Evolutionary conservation across 2,888 invertebrate genomes (phyloP).

Genomic region (Oscheius sp.): DNA sequence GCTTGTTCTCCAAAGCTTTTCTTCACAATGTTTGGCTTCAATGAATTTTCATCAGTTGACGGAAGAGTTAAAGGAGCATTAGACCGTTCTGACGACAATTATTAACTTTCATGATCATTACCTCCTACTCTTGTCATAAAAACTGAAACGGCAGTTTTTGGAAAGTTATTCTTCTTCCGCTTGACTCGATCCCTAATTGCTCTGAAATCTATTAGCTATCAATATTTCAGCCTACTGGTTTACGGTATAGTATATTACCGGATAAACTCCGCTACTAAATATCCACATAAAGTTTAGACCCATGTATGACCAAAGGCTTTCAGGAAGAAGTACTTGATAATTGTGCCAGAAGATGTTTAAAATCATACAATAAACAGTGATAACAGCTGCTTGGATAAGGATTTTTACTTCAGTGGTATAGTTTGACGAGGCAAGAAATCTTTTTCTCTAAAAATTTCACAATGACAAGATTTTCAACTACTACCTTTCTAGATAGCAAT

Average conservation of each 20-base stretch:
- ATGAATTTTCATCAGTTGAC: neutral
- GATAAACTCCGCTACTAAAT: slow-evolving; percentile 60
- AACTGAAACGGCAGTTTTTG: slow-evolving; percentile 8
- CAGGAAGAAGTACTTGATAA: slow-evolving; percentile 51
- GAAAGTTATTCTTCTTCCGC: neutral
- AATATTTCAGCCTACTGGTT: slow-evolving; percentile 42
- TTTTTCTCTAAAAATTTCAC: slow-evolving; percentile 22
- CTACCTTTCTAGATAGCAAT: slow-evolving; percentile 48
- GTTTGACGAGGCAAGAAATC: slow-evolving; percentile 24
- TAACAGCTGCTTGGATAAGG: slow-evolving; percentile 58
- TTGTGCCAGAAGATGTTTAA: slow-evolving; percentile 63
- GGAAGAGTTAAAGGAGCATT: neutral
- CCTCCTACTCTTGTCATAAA: slow-evolving; percentile 5
- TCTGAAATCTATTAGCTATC: slow-evolving; percentile 14
- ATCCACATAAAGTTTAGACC: slow-evolving; percentile 66
- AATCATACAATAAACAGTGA: slow-evolving; percentile 60
- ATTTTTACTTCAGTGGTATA: slow-evolving; percentile 53
- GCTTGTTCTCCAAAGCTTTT: slow-evolving; percentile 14
- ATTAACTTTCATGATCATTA: neutral
- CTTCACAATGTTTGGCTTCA: neutral
- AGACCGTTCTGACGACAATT: slow-evolving; percentile 7
- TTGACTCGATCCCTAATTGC: slow-evolving; percentile 38
- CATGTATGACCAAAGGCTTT: slow-evolving; percentile 50
- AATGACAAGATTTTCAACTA: neutral
- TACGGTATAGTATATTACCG: slow-evolving; percentile 57